Evolutionary conservation across 2,113 vertebrate species (phyloP), one percentile per base, ranked within the genome.

Genomic region (Salminus brasiliensis): DNA sequence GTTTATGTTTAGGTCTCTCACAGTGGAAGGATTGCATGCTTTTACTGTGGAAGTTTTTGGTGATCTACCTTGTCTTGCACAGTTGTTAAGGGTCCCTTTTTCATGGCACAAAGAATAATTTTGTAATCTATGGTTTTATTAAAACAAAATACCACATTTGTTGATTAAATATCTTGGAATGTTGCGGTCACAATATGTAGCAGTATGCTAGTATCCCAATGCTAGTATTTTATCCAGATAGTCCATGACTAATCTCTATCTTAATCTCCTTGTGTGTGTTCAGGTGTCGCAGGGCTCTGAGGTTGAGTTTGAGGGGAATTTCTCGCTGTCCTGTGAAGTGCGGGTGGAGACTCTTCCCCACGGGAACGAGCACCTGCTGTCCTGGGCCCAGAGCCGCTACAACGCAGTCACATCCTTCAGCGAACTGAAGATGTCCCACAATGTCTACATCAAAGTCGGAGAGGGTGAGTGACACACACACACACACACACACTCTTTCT

Each of bases 401-500:
- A 88, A 88, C 75, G 96, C 96, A n/a, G 94, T 99, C 79, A 99
- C 98, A 11, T 99, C 98, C 12, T 99, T 99, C 92, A 95, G 95
- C 0, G 98, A 99, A 90, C 91, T 99, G 84, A 95, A 94, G 92
- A 93, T 96, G 89, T 93, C 97, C 76, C 94, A 92, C 82, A 95
- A 97, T 72, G 91, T 99, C 91, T 96, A 96, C 84, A 96, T 99
- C 92, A 99, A 98, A 96, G 96, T 99, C 74, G 98, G 98, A 85
- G 98, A 99, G 96, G 98, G 98, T 99, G 91, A 85, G 89, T 85
- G 47, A 62, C 67, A 72, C 15, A 52, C 27, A 55, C 15, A 66
- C 47, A 72, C 45, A n/a, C n/a, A n/a, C 36, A 55, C 12, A 39
- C n/a, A n/a, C 68, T 30, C 41, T n/a, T n/a, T n/a, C n/a, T n/a